These are phyloP conservation scores for Laothoe populi DNA, from an alignment of 2,888 invertebrate genomes.

Conservation along the genomic window DNA sequence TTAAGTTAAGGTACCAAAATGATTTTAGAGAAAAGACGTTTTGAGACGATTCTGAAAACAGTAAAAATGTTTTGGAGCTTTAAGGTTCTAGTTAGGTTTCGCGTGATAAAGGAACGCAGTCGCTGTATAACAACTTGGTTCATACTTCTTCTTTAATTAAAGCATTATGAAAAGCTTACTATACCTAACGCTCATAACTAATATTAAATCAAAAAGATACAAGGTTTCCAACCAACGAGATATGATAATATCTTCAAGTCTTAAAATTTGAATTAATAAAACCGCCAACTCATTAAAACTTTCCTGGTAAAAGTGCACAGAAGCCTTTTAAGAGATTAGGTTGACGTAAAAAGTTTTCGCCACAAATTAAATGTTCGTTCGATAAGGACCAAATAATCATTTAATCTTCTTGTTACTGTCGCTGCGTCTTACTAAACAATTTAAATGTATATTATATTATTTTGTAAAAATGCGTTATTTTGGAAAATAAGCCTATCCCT, in stretches of 20 bases:
- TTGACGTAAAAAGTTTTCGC: constrained; percentile 56
- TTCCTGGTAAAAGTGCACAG: constrained; percentile 51
- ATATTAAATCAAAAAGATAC: constrained; percentile 24
- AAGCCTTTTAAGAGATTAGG: constrained; percentile 52
- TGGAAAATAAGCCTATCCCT: background rate
- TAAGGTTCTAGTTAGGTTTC: background rate
- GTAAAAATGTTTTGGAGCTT: constrained; percentile 24
- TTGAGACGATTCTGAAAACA: constrained; percentile 38
- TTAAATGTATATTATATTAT: background rate
- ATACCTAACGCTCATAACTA: constrained; percentile 19
- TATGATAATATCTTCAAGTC: constrained; percentile 30
- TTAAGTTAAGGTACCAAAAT: constrained; percentile 49
- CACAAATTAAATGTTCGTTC: constrained; percentile 39
- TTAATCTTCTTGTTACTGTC: constrained; percentile 34
- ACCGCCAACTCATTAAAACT: constrained; percentile 50
- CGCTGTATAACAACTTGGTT: no score
- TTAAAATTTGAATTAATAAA: constrained; percentile 39
- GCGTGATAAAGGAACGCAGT: background rate
- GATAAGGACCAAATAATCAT: constrained; percentile 37
- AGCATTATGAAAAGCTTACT: background rate
- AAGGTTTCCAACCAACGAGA: constrained; percentile 25
- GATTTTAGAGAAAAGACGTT: constrained; percentile 42
- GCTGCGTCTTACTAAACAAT: background rate
- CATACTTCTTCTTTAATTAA: constrained; percentile 3
- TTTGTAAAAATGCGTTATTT: background rate